Percentiles rank a stretch among this genome's conserved stretches.
Evolutionary conservation across 2,888 invertebrate genomes (phyloP).

Genomic region (Orthosia incerta): DNA sequence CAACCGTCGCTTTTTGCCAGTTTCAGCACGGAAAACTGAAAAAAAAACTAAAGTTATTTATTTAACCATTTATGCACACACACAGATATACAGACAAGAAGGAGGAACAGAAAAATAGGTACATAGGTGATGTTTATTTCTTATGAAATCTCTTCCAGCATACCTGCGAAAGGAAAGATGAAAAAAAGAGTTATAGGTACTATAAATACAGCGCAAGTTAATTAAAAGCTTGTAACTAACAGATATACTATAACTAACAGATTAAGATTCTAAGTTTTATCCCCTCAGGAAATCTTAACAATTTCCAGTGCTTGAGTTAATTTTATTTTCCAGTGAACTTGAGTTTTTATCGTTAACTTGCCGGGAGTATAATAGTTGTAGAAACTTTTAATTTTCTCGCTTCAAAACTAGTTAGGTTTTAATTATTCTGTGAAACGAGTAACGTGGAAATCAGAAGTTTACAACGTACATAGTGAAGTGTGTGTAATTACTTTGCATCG

Average conservation of each 20-base stretch:
- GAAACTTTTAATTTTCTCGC: conserved; percentile 52
- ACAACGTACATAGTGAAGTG: background rate
- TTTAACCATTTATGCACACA: no score
- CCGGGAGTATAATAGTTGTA: conserved; percentile 22
- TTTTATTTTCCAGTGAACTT: conserved; percentile 41
- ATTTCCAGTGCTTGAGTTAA: conserved; percentile 43
- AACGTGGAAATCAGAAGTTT: background rate
- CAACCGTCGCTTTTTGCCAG: background rate
- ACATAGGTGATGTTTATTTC: no score
- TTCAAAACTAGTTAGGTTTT: conserved; percentile 41
- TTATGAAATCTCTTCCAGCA: no score
- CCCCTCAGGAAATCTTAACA: conserved; percentile 33
- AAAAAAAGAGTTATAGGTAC: no score
- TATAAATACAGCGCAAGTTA: no score
- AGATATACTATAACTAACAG: no score
- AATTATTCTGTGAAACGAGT: conserved; percentile 29
- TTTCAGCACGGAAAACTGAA: background rate
- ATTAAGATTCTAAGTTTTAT: conserved; percentile 14
- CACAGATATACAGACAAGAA: no score
- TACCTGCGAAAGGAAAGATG: no score
- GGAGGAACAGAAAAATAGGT: no score
- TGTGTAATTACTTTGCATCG: background rate
- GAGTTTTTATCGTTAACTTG: conserved; percentile 45
- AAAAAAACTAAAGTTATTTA: no score
- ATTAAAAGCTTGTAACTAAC: no score